Conservation (phyloP, 2,888 invertebrate species). For the Venusia cambrica region DNA sequence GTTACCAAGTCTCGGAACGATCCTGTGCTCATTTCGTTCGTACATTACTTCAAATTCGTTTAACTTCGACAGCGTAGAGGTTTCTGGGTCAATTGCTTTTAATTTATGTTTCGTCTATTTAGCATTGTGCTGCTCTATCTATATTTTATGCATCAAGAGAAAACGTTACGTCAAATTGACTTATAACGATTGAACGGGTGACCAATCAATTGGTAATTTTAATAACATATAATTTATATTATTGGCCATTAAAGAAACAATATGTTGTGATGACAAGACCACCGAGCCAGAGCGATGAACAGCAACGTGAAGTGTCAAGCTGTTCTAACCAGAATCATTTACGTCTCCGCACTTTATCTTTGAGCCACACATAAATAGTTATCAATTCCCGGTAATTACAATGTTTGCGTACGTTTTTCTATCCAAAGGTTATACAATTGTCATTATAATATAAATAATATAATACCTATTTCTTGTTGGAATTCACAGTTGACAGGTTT, state of each 20-base stretch:
- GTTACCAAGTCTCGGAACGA: conserved; percentile 38
- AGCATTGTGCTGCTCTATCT: conserved; percentile 7
- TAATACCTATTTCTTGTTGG: conserved; percentile 38
- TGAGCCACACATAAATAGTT: conserved; percentile 10
- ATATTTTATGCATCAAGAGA: conserved; percentile 2
- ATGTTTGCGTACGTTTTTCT: conserved; percentile 37
- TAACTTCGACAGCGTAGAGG: conserved; percentile 38
- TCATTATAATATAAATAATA: conserved; percentile 44
- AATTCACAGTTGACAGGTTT: conserved; percentile 34
- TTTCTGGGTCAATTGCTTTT: conserved; percentile 39
- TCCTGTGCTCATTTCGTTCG: conserved; percentile 37
- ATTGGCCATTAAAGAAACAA: too few relatives aligned
- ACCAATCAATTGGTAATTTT: neutral
- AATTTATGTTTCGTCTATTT: conserved; percentile 19
- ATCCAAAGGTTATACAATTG: conserved; percentile 39
- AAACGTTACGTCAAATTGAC: neutral
- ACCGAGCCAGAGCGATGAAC: conserved; percentile 1
- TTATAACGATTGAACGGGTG: neutral
- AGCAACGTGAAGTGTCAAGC: conserved; percentile 12
- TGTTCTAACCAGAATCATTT: conserved; percentile 15
- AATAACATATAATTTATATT: too few relatives aligned
- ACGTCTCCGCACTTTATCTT: conserved; percentile 18
- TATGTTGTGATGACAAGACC: neutral
- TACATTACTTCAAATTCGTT: conserved; percentile 44
- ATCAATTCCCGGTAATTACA: conserved; percentile 16